Conservation (phyloP, 2,888 invertebrate species). For the Oligia strigilis region DNA sequence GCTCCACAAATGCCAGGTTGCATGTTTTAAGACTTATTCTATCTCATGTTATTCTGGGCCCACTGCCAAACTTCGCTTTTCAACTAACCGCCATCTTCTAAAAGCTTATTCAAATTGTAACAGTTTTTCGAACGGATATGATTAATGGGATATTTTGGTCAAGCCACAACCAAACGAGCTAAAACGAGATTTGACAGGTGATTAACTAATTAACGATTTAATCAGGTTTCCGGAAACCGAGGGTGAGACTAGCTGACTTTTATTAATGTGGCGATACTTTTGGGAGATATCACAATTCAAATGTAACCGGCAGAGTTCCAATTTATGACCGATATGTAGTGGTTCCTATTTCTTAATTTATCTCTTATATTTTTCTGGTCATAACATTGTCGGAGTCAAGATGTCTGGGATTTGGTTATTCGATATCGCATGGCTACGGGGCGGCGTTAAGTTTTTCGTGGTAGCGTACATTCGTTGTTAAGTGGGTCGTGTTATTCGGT, state of each 20-base stretch:
- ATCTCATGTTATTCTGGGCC: slow-evolving; percentile 41
- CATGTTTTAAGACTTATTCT: slow-evolving; percentile 43
- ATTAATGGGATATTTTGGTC: neutral
- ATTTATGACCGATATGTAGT: neutral
- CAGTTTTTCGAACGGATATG: slow-evolving; percentile 17
- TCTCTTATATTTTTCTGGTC: neutral
- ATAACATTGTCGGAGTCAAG: too few species aligned
- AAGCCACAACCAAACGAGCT: neutral
- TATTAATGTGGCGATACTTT: neutral
- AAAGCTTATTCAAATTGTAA: slow-evolving; percentile 43
- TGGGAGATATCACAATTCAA: neutral
- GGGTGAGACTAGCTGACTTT: neutral
- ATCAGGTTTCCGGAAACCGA: neutral
- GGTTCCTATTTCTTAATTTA: neutral
- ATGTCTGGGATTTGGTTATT: too few species aligned
- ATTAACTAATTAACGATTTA: neutral
- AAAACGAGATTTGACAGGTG: neutral
- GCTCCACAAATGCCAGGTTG: slow-evolving; percentile 28
- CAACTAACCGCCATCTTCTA: slow-evolving; percentile 19
- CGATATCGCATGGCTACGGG: too few species aligned
- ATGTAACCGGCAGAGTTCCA: neutral
- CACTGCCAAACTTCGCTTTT: slow-evolving; percentile 46
- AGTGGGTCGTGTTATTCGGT: too few species aligned
- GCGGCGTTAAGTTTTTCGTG: too few species aligned
- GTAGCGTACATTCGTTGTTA: too few species aligned